Conservation (phyloP, 1,140 invertebrate genomes). For the Piezodorus guildinii region DNA sequence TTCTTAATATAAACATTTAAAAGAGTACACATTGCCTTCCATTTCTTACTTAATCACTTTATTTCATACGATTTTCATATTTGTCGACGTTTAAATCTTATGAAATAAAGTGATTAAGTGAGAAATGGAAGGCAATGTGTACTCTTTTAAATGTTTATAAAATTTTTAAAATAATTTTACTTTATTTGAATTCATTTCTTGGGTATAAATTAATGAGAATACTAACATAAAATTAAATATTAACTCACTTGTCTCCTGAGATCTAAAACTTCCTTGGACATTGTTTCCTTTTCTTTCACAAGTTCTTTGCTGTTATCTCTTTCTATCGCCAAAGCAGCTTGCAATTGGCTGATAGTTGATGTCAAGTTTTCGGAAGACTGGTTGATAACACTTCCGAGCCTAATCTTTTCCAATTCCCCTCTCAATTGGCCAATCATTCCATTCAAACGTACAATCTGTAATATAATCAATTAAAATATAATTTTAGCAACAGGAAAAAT, state of each 20-base stretch:
- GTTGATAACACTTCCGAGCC: conserved; percentile 21
- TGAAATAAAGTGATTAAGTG: too few species aligned
- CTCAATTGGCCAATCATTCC: conserved; percentile 21
- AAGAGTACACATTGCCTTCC: too few species aligned
- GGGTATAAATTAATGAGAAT: too few species aligned
- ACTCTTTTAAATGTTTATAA: too few species aligned
- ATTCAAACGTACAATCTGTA: conserved; percentile 25
- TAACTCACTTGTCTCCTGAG: conserved; percentile 25
- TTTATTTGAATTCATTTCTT: too few species aligned
- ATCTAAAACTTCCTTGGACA: conserved; percentile 26
- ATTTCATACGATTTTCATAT: too few species aligned
- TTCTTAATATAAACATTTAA: too few species aligned
- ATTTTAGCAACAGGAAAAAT: background rate
- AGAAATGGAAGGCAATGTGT: too few species aligned
- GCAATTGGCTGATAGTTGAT: conserved; percentile 24
- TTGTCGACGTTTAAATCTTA: too few species aligned
- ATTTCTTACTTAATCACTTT: too few species aligned
- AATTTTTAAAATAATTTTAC: too few species aligned
- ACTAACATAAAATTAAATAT: too few species aligned
- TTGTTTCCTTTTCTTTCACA: conserved; percentile 22
- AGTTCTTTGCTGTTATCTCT: conserved; percentile 22
- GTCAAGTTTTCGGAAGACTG: conserved; percentile 13
- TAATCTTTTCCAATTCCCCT: conserved; percentile 24
- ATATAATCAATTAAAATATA: background rate
- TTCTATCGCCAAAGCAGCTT: conserved; percentile 25